These are phyloP conservation scores for Metaphire vulgaris DNA, from an alignment of 1,140 invertebrate species.

Conservation along the genomic window DNA sequence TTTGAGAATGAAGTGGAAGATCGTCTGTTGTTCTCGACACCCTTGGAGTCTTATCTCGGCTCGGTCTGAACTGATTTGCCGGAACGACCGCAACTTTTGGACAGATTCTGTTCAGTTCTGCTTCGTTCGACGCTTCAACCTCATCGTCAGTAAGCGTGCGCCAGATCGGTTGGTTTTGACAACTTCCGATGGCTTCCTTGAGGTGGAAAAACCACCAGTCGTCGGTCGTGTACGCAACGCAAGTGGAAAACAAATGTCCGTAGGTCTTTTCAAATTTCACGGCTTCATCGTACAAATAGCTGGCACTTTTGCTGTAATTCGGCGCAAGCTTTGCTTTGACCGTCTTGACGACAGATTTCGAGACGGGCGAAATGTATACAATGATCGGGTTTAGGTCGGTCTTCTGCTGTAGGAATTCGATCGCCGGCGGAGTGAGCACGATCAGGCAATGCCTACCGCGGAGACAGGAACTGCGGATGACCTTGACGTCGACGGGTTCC, in stretches of 20 bases:
- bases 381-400: constrained; percentile 25
- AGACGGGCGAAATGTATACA: constrained; percentile 22
- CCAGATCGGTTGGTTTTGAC: constrained; percentile 25
- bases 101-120: not conserved
- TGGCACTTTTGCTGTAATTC: constrained; percentile 17
- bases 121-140: not conserved
- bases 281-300: constrained; percentile 25
- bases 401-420: constrained; percentile 17
- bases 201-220: constrained; percentile 24
- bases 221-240: constrained; percentile 24
- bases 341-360: constrained; percentile 21
- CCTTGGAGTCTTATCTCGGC: not conserved
- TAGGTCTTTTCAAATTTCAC: constrained; percentile 23
- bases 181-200: constrained; percentile 21
- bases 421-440: constrained; percentile 20
- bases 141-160: not conserved
- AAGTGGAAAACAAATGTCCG: constrained; percentile 21
- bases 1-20: not conserved
- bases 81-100: not conserved
- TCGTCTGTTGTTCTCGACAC: not conserved
- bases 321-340: constrained; percentile 23
- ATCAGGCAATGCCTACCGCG: constrained; percentile 15
- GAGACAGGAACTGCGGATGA: constrained; percentile 1
- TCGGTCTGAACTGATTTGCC: not conserved
- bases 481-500: not conserved